phyloP scores from a whole-genome alignment of 1,140 invertebrate genomes.

The Cherax destructor region DNA sequence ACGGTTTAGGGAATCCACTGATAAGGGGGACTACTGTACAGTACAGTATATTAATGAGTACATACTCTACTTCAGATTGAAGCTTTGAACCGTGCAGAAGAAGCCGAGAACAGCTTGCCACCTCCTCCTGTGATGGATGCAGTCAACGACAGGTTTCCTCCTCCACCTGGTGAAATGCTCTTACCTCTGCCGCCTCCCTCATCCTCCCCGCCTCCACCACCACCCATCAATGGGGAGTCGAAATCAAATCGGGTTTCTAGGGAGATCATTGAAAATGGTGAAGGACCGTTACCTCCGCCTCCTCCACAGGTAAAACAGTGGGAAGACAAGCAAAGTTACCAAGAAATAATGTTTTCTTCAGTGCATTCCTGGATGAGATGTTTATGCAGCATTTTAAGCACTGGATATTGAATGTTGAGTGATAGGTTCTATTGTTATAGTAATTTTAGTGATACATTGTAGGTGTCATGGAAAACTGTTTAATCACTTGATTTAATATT shows the following conservation, averaged over 20 bases:
- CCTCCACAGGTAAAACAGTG: slow-evolving; percentile 53
- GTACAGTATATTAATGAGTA: not conserved
- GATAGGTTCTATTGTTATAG: no score
- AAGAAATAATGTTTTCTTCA: slow-evolving; percentile 2
- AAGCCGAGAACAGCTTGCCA: slow-evolving; percentile 14
- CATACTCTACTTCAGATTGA: slow-evolving; percentile 47
- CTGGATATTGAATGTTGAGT: no score
- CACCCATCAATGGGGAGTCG: slow-evolving; percentile 2
- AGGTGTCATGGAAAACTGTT: no score
- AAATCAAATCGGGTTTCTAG: slow-evolving; percentile 17
- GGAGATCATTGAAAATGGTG: slow-evolving; percentile 29
- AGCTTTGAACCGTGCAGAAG: slow-evolving; percentile 43
- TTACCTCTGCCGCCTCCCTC: slow-evolving; percentile 61
- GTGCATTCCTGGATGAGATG: not conserved
- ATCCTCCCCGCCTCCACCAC: slow-evolving; percentile 66
- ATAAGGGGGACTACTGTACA: not conserved
- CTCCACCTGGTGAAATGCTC: slow-evolving; percentile 1
- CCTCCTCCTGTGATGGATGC: slow-evolving; percentile 69
- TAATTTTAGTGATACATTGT: no score
- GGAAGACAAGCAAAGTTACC: no score
- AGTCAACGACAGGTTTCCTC: not conserved
- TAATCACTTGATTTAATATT: no score
- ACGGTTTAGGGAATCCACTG: no score
- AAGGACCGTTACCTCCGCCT: slow-evolving; percentile 70
- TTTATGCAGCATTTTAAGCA: no score